Base-by-base conservation (phyloP, 23 tunicate genomes). In the Ascidia mentula region DNA sequence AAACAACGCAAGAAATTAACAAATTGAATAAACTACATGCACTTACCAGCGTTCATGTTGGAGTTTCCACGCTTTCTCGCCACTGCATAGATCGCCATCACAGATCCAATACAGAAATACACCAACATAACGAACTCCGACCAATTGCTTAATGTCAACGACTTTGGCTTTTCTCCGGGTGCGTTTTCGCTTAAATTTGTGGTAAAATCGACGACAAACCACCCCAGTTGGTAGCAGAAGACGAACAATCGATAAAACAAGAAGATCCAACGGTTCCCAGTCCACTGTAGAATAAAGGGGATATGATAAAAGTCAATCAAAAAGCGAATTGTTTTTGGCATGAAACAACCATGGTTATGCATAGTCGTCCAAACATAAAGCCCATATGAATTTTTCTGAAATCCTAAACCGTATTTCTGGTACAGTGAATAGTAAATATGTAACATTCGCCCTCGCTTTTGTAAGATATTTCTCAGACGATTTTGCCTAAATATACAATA, bases 281-380 rank as follows among this genome's bases (percentile, higher is more conserved):
- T 80, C 91, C 91, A 87, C 91, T 87, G 82, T 69, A 80, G 80
- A 31, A 31, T 32, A 79, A 31, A 53, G 1, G 24, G n/a, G n/a
- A n/a, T n/a, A n/a, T n/a, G n/a, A n/a, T n/a, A n/a, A n/a, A n/a
- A n/a, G n/a, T n/a, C n/a, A n/a, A n/a, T n/a, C n/a, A n/a, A n/a
- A n/a, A n/a, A n/a, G n/a, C n/a, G n/a, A n/a, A n/a, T n/a, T n/a
- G n/a, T n/a, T n/a, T n/a, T n/a, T n/a, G n/a, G n/a, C n/a, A n/a
- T n/a, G n/a, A n/a, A n/a, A n/a, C n/a, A n/a, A n/a, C n/a, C n/a
- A n/a, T n/a, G n/a, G n/a, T n/a, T n/a, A n/a, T n/a, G n/a, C n/a
- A n/a, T n/a, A n/a, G n/a, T n/a, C n/a, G n/a, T n/a, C n/a, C n/a
- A n/a, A n/a, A n/a, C n/a, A n/a, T n/a, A n/a, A n/a, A n/a, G n/a